phyloP scores from a whole-genome alignment of 2,113 vertebrate genomes.

The Aegypius monachus region DNA sequence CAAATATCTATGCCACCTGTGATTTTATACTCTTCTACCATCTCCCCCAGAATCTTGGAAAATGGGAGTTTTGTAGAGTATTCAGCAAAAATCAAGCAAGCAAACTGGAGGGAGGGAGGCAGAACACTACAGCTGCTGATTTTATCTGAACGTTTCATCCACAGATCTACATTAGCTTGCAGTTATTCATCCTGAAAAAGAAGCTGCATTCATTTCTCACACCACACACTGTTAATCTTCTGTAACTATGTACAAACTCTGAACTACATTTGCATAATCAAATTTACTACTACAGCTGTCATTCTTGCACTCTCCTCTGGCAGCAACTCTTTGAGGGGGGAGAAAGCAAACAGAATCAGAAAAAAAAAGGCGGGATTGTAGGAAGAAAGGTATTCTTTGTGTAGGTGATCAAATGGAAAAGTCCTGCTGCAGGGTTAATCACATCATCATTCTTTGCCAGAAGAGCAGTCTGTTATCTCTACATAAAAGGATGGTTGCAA shows the following conservation, averaged over 20 bases:
- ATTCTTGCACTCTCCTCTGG: neutral
- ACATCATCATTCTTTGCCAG: neutral
- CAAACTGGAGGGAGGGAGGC: neutral
- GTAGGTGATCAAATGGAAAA: neutral
- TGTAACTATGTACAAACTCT: neutral
- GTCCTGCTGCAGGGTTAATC: neutral
- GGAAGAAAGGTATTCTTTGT: neutral
- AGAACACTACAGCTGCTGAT: neutral
- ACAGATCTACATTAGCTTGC: neutral
- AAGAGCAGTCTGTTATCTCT: neutral
- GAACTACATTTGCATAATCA: constrained; percentile 34
- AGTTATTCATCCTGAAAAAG: neutral
- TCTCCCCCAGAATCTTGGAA: neutral
- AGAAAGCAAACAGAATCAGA: neutral
- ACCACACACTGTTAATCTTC: neutral
- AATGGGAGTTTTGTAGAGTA: neutral
- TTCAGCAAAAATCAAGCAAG: neutral
- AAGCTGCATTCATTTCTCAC: constrained; percentile 6
- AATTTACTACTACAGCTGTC: constrained; percentile 21
- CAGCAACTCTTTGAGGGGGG: neutral
- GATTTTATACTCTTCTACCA: neutral
- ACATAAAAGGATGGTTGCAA: neutral
- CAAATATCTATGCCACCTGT: neutral
- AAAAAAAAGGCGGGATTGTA: neutral
- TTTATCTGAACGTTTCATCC: neutral